Conservation (phyloP, 2,888 invertebrate genomes). For the Aradus depressus region DNA sequence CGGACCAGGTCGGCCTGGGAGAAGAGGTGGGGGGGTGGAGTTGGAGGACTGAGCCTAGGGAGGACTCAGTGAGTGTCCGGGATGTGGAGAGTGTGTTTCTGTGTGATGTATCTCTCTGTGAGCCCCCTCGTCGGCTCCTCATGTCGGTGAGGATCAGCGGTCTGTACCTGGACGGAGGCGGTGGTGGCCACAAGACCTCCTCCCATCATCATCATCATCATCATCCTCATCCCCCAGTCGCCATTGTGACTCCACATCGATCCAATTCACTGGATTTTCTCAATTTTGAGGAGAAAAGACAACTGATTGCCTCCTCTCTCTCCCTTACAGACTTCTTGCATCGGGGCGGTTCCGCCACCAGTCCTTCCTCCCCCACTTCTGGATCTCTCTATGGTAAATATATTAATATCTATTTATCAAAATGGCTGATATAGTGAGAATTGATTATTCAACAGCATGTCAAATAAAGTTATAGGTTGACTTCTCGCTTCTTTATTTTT, state of each 20-base stretch:
- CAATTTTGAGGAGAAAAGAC: constrained; percentile 83
- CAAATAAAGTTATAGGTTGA: no score
- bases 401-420: no score
- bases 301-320: constrained; percentile 76
- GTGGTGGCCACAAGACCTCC: constrained; percentile 33
- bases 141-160: constrained; percentile 24
- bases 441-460: no score
- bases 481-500: no score
- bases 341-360: constrained; percentile 47
- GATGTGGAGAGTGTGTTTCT: no score
- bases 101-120: no score
- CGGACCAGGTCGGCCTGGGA: not conserved
- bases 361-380: constrained; percentile 31
- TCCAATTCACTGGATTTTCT: constrained; percentile 80
- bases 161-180: constrained; percentile 14
- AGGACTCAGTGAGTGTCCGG: constrained; percentile 8
- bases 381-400: constrained; percentile 29
- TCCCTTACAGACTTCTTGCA: constrained; percentile 76
- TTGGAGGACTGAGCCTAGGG: constrained; percentile 13
- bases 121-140: no score
- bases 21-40: constrained; percentile 19
- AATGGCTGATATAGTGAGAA: no score
- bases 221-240: constrained; percentile 32
- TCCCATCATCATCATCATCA: constrained; percentile 9
- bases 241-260: constrained; percentile 57